phyloP scores from a whole-genome alignment of 2,797 vertebrate genomes.

The Melanotaenia maccullochi region DNA sequence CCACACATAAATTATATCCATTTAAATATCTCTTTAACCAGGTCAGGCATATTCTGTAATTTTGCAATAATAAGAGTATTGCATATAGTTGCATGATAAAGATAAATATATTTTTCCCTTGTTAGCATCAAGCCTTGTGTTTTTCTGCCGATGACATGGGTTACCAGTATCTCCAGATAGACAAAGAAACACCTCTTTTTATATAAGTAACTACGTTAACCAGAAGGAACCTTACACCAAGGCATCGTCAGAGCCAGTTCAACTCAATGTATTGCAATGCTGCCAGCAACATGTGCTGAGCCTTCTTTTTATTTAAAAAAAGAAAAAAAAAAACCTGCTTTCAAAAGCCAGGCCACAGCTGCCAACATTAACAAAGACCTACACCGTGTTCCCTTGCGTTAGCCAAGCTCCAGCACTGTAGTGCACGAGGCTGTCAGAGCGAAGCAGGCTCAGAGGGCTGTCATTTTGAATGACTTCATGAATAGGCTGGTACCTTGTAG shows the following conservation, averaged over 20 bases:
- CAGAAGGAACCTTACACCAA: constrained; percentile 28
- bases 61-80: neutral
- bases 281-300: constrained; percentile 34
- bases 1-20: too few species aligned
- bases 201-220: constrained; percentile 40
- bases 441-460: constrained; percentile 61
- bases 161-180: constrained; percentile 29
- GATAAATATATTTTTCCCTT: constrained; percentile 37
- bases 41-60: too few species aligned
- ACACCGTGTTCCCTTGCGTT: constrained; percentile 46
- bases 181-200: constrained; percentile 29
- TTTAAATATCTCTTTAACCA: too few species aligned
- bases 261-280: constrained; percentile 23
- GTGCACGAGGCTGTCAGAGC: constrained; percentile 43
- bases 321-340: constrained; percentile 39
- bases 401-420: constrained; percentile 49
- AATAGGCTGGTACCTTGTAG: constrained; percentile 65
- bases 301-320: constrained; percentile 6
- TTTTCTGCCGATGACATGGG: constrained; percentile 43
- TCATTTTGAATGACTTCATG: constrained; percentile 81
- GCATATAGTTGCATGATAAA: constrained; percentile 27
- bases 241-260: constrained; percentile 26
- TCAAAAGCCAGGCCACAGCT: constrained; percentile 40
- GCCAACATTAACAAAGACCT: constrained; percentile 74
- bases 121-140: constrained; percentile 35